Conservation (phyloP, 1,140 invertebrate genomes). For the Drosophila biarmipes region DNA sequence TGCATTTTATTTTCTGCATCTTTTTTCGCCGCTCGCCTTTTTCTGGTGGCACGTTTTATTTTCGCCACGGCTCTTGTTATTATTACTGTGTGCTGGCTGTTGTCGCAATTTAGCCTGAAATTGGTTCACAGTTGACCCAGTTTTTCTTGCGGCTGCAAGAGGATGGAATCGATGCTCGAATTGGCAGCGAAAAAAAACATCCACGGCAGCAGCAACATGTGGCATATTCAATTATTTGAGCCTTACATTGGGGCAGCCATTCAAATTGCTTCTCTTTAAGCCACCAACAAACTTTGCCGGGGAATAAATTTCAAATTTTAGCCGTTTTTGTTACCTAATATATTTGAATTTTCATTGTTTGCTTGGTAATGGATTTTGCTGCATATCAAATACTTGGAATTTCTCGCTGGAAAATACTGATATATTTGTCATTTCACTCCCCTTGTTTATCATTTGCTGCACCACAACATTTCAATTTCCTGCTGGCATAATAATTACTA, state of each 20-base stretch:
- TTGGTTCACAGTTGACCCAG: constrained; percentile 74
- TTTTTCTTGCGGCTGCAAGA: constrained; percentile 48
- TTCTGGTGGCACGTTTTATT: constrained; percentile 53
- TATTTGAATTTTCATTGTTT: too few relatives aligned
- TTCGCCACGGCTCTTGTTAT: constrained; percentile 44
- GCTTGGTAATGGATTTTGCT: too few relatives aligned
- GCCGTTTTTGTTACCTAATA: too few relatives aligned
- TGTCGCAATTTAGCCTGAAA: constrained; percentile 72
- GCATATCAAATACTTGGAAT: too few relatives aligned
- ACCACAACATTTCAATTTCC: too few relatives aligned
- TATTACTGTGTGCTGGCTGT: constrained; percentile 47
- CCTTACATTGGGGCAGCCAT: background rate
- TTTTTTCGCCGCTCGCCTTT: constrained; percentile 34
- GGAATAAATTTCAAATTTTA: too few relatives aligned
- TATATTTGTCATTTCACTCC: too few relatives aligned
- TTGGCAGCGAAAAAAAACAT: constrained; percentile 21
- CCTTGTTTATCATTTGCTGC: too few relatives aligned
- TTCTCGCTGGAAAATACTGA: too few relatives aligned
- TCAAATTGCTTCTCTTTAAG: background rate
- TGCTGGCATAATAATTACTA: too few relatives aligned
- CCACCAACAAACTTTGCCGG: too few relatives aligned
- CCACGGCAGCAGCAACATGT: constrained; percentile 15
- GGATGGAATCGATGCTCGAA: constrained; percentile 32
- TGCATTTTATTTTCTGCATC: constrained; percentile 58
- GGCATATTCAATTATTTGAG: constrained; percentile 2